Evolutionary conservation across 1,140 invertebrate species (phyloP).

Genomic region (Aradophagus sp.): DNA sequence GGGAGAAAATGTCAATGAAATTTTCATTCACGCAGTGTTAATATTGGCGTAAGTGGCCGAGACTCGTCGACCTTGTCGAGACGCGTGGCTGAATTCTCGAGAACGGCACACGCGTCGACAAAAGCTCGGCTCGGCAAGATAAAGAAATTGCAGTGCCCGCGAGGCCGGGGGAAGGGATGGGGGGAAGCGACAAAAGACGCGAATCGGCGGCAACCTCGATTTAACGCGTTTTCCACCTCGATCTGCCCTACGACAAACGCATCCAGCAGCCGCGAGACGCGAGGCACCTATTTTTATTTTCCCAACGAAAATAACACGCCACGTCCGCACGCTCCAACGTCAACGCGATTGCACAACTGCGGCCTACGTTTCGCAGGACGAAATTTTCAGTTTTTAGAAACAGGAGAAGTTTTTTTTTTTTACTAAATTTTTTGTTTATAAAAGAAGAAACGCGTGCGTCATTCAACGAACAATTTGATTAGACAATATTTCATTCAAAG

Average conservation of each 20-base stretch:
- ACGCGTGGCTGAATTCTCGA: constrained; percentile 39
- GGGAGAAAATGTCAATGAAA: too few species aligned
- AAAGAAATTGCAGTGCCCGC: constrained; percentile 23
- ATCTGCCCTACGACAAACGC: constrained; percentile 42
- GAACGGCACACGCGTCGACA: constrained; percentile 41
- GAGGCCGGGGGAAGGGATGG: constrained; percentile 28
- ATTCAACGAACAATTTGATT: too few species aligned
- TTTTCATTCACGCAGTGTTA: too few species aligned
- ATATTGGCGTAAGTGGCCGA: constrained; percentile 22
- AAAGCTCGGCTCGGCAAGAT: constrained; percentile 43
- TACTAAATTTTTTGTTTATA: too few species aligned
- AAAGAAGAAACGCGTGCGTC: too few species aligned
- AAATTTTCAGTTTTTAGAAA: constrained; percentile 12
- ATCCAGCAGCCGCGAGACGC: constrained; percentile 29
- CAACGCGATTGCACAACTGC: constrained; percentile 4
- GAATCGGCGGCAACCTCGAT: constrained; percentile 49
- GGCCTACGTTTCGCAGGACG: not conserved
- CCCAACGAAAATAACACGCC: constrained; percentile 40
- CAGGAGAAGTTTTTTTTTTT: too few species aligned
- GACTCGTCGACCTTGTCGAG: constrained; percentile 26
- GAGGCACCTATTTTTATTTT: constrained; percentile 47
- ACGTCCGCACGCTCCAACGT: constrained; percentile 2
- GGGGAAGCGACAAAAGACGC: constrained; percentile 23
- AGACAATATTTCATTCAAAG: too few species aligned
- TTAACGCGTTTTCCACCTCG: constrained; percentile 51